A percentile compares a stretch with the other conserved stretches of the same genome.
Conservation (phyloP, 2,888 invertebrate genomes). For the Folsomia candida region DNA sequence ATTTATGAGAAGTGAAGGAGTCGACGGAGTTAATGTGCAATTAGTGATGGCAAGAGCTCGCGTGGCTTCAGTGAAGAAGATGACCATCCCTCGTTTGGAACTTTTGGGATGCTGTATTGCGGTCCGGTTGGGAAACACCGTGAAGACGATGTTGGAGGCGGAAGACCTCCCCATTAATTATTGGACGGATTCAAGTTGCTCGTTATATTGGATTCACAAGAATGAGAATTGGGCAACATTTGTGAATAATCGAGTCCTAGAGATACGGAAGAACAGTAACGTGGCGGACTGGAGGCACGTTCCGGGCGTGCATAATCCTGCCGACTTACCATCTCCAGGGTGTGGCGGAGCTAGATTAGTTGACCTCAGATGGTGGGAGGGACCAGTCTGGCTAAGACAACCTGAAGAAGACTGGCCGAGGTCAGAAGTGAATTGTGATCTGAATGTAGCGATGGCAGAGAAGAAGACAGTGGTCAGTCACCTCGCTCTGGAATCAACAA, state of each 20-base stretch:
- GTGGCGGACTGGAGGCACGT: neutral
- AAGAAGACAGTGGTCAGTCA: neutral
- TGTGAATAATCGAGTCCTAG: slow-evolving; percentile 50
- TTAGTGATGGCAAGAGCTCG: slow-evolving; percentile 50
- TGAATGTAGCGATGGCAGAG: neutral
- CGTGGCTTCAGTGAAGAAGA: slow-evolving; percentile 48
- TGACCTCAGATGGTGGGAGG: neutral
- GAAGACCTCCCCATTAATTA: neutral
- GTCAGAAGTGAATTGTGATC: neutral
- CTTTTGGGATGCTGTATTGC: slow-evolving; percentile 50
- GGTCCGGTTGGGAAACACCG: slow-evolving; percentile 35
- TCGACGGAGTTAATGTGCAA: slow-evolving; percentile 34
- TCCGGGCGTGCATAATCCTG: slow-evolving; percentile 9
- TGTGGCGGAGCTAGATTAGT: neutral
- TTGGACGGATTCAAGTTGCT: slow-evolving; percentile 19
- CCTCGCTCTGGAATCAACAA: neutral
- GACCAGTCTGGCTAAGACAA: neutral
- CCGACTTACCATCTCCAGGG: slow-evolving; percentile 2
- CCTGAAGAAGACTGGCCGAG: neutral
- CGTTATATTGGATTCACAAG: slow-evolving; percentile 11
- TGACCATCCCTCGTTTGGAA: slow-evolving; percentile 52
- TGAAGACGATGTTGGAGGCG: neutral
- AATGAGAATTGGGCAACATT: slow-evolving; percentile 26
- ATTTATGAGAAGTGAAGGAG: slow-evolving; percentile 44
- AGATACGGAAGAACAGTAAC: slow-evolving; percentile 45